A percentile compares a stretch with the other conserved stretches of the same genome.
phyloP scores from a whole-genome alignment of 2,113 vertebrate species.

The Myxocyprinus asiaticus region DNA sequence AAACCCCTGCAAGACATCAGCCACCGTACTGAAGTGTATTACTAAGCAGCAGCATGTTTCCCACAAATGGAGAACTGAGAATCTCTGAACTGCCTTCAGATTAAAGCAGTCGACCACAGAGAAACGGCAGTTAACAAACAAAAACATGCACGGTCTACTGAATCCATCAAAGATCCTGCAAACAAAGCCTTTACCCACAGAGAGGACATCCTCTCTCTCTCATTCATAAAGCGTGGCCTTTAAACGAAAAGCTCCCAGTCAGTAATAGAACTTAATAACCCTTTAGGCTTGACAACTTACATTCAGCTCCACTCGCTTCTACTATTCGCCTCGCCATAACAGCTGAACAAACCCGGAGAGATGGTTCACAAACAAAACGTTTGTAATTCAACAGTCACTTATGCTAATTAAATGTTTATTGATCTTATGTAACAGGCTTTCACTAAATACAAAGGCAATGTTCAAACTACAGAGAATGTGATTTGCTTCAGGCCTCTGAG shows the following conservation, averaged over 20 bases:
- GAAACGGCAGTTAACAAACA: constrained; percentile 35
- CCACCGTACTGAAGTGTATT: neutral
- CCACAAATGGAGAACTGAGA: constrained; percentile 40
- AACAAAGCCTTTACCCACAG: constrained; percentile 20
- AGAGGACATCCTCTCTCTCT: neutral
- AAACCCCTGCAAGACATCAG: constrained; percentile 3
- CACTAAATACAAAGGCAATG: constrained; percentile 24
- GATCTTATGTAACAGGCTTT: constrained; percentile 36
- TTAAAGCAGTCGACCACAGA: constrained; percentile 39
- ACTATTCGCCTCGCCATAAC: neutral
- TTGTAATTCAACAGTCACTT: constrained; percentile 39
- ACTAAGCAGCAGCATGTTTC: neutral
- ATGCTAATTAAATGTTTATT: constrained; percentile 46
- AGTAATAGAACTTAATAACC: constrained; percentile 30
- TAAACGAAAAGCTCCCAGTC: neutral
- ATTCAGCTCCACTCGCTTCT: too few relatives aligned
- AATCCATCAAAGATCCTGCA: constrained; percentile 2
- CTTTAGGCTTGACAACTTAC: constrained; percentile 9
- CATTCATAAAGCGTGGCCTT: constrained; percentile 2
- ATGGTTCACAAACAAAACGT: constrained; percentile 28
- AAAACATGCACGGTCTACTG: neutral
- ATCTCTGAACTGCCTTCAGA: constrained; percentile 24
- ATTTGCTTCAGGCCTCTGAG: constrained; percentile 10
- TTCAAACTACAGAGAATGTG: neutral
- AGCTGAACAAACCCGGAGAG: constrained; percentile 21